These are phyloP conservation scores for Microctenopoma stevenorrisi DNA, from an alignment of 2,797 vertebrate species.

Conservation along the genomic window DNA sequence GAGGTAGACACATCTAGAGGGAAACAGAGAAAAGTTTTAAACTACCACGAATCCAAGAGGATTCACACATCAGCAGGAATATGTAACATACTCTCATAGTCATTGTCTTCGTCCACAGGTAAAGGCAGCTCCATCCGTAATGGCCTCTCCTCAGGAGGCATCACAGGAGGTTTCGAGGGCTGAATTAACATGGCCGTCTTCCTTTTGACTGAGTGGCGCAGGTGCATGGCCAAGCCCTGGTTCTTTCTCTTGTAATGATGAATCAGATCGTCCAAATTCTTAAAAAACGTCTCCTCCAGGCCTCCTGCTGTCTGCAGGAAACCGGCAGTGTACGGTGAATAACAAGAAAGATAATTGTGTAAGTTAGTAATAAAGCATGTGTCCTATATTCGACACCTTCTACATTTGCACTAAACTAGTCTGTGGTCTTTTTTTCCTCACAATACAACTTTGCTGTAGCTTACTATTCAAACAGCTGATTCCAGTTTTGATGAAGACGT, in stretches of 20 bases:
- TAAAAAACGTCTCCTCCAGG: conserved; percentile 58
- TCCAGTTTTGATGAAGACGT: no score
- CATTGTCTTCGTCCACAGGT: conserved; percentile 7
- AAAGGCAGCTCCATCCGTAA: rapidly evolving
- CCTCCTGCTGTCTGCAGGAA: conserved; percentile 53
- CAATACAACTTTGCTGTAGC: no score
- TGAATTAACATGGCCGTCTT: conserved; percentile 51
- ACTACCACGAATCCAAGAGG: rapidly evolving
- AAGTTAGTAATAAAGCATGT: no score
- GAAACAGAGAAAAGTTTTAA: conserved; percentile 8
- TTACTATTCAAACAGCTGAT: no score
- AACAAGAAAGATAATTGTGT: no score
- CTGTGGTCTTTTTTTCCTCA: no score
- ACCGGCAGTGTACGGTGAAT: background rate
- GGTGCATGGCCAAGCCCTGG: conserved; percentile 70
- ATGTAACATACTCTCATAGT: conserved; percentile 70
- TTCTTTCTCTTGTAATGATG: conserved; percentile 71
- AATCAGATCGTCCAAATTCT: conserved; percentile 72
- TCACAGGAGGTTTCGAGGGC: rapidly evolving
- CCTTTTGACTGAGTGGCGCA: conserved; percentile 64
- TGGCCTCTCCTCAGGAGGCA: rapidly evolving
- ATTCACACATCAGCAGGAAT: background rate
- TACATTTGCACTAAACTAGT: no score
- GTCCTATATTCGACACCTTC: no score
- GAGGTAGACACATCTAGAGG: conserved; percentile 15